phyloP scores from a whole-genome alignment of 92 coral and sea anemone species.

The Actinernus sp. region DNA sequence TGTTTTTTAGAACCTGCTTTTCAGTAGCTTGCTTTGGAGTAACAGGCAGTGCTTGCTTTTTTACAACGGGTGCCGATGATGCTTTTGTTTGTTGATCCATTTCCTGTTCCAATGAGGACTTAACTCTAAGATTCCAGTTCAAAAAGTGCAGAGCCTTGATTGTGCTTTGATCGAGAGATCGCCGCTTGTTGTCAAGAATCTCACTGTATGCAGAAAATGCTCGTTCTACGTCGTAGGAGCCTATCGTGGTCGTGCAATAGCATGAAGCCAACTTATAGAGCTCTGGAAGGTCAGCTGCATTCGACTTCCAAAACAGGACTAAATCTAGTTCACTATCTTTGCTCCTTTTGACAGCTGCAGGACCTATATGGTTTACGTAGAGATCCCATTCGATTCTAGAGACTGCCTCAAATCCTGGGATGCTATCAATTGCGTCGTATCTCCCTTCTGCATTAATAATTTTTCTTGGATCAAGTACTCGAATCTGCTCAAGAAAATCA shows the following conservation, averaged over 20 bases:
- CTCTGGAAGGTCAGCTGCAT: slow-evolving; percentile 23
- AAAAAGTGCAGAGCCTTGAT: slow-evolving; percentile 58
- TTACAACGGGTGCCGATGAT: neutral
- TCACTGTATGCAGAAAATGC: slow-evolving; percentile 59
- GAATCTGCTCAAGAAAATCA: slow-evolving; percentile 42
- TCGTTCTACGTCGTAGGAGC: slow-evolving; percentile 60
- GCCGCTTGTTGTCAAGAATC: slow-evolving; percentile 57
- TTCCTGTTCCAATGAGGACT: slow-evolving; percentile 30
- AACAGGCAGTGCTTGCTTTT: too few relatives aligned
- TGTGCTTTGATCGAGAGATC: slow-evolving; percentile 52
- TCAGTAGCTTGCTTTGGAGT: too few relatives aligned
- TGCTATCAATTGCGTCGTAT: slow-evolving; percentile 25
- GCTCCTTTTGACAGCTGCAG: slow-evolving; percentile 36
- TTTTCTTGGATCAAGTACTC: slow-evolving; percentile 51
- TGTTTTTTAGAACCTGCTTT: too few relatives aligned
- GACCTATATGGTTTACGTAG: slow-evolving; percentile 29
- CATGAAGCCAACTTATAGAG: slow-evolving; percentile 66
- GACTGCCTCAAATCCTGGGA: slow-evolving; percentile 67
- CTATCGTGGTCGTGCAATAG: slow-evolving; percentile 57
- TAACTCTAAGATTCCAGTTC: slow-evolving; percentile 54
- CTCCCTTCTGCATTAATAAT: neutral
- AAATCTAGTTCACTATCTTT: slow-evolving; percentile 11
- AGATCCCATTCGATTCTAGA: slow-evolving; percentile 25
- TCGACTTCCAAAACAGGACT: slow-evolving; percentile 47
- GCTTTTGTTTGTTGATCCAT: neutral